Evolutionary conservation across 1,140 invertebrate species (phyloP).

Genomic region (Drosophila navojoa): DNA sequence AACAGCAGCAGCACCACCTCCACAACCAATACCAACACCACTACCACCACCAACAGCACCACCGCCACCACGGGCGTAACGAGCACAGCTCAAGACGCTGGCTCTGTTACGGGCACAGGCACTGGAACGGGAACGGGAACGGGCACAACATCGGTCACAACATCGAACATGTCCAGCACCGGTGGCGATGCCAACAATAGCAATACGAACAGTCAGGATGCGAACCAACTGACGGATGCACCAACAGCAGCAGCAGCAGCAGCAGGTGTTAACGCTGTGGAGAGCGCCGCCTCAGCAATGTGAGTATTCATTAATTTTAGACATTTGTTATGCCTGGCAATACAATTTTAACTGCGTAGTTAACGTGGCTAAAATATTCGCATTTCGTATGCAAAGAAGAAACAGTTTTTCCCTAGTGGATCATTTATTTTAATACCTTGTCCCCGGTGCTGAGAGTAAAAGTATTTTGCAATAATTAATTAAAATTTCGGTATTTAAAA

Average conservation of each 20-base stretch:
- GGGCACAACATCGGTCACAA: constrained; percentile 50
- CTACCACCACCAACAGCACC: constrained; percentile 35
- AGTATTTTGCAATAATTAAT: too few relatives aligned
- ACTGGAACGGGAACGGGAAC: constrained; percentile 51
- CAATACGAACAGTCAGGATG: constrained; percentile 53
- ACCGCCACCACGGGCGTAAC: constrained; percentile 19
- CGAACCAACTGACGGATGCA: constrained; percentile 24
- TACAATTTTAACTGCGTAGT: neutral
- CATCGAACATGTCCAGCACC: constrained; percentile 48
- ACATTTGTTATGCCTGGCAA: too few relatives aligned
- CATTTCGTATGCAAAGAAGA: neutral
- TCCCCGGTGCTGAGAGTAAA: too few relatives aligned
- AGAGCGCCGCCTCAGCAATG: constrained; percentile 55
- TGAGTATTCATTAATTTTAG: constrained; percentile 52
- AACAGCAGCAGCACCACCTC: constrained; percentile 36
- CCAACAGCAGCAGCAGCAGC: constrained; percentile 30
- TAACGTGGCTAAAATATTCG: neutral
- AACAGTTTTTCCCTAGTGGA: too few relatives aligned
- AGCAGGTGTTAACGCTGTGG: constrained; percentile 35
- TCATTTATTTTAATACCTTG: too few relatives aligned
- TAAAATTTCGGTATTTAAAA: too few relatives aligned
- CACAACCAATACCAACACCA: constrained; percentile 27
- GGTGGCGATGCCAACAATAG: constrained; percentile 45
- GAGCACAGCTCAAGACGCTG: constrained; percentile 49
- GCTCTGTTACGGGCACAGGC: constrained; percentile 21